These are phyloP conservation scores for Baronia brevicornis DNA, from an alignment of 2,888 invertebrate genomes.

Conservation along the genomic window DNA sequence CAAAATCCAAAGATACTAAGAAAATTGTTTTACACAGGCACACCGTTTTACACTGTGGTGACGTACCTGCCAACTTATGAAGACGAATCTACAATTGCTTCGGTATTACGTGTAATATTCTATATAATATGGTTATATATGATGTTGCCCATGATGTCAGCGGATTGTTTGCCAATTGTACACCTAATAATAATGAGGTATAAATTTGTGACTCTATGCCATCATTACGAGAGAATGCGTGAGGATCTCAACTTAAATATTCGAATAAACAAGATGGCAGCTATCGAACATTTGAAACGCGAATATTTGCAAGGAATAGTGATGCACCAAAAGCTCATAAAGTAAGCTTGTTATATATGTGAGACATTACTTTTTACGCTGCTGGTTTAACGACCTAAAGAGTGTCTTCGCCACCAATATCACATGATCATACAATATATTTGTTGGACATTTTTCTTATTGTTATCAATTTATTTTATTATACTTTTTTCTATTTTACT, in stretches of 20 bases:
- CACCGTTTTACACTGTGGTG: constrained; percentile 61
- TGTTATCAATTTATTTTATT: too few species aligned
- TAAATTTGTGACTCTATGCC: constrained; percentile 53
- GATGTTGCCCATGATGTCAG: constrained; percentile 66
- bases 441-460: too few species aligned
- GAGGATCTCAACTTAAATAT: constrained; percentile 37
- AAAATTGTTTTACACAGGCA: constrained; percentile 27
- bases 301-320: constrained; percentile 48
- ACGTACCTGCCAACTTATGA: constrained; percentile 54
- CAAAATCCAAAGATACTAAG: constrained; percentile 1
- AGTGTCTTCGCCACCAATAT: too few species aligned
- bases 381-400: too few species aligned
- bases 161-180: constrained; percentile 58
- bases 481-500: too few species aligned
- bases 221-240: constrained; percentile 43
- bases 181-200: constrained; percentile 49
- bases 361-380: too few species aligned
- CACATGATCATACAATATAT: too few species aligned
- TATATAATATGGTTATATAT: constrained; percentile 58
- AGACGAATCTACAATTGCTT: constrained; percentile 39
- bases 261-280: constrained; percentile 32
- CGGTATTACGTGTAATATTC: constrained; percentile 47
- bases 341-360: constrained; percentile 35
- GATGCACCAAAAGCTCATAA: constrained; percentile 54
- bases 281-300: constrained; percentile 36